Percentiles rank a stretch among this genome's conserved stretches.
Evolutionary conservation across 2,888 invertebrate species (phyloP).

Genomic region (Hesperia comma): DNA sequence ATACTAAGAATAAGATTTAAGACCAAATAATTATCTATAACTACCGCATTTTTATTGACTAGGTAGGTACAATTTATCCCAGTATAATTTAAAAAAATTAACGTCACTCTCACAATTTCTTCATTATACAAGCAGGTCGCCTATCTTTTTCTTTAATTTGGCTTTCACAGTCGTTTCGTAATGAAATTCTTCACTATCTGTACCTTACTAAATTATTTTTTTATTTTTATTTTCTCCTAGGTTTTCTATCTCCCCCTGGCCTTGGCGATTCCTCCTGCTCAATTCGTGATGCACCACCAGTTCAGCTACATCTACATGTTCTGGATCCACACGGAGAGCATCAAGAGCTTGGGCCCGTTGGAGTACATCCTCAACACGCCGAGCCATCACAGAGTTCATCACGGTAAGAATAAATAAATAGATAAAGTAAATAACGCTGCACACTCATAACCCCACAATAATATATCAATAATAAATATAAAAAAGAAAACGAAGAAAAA

Average conservation of each 20-base stretch:
- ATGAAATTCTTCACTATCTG: background rate
- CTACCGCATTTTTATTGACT: no score
- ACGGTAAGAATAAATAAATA: conserved; percentile 80
- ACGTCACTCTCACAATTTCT: no score
- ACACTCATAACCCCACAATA: no score
- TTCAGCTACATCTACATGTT: conserved; percentile 96
- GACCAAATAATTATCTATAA: no score
- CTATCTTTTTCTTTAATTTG: background rate
- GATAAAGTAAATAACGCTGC: no score
- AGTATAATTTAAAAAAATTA: no score
- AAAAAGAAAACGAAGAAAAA: no score
- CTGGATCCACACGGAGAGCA: conserved; percentile 95
- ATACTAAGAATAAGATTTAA: no score
- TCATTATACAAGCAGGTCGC: no score
- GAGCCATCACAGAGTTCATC: conserved; percentile 94
- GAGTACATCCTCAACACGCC: conserved; percentile 95
- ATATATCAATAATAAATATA: no score
- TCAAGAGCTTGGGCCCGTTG: conserved; percentile 91
- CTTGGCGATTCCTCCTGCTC: conserved; percentile 90
- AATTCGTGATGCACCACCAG: conserved; percentile 92
- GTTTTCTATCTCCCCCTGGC: conserved; percentile 90
- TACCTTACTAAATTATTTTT: background rate
- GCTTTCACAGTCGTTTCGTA: no score
- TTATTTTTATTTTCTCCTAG: conserved; percentile 66
- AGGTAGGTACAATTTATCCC: no score